These are phyloP conservation scores for Pteromalus puparum DNA, from an alignment of 1,140 invertebrate species.

Conservation along the genomic window DNA sequence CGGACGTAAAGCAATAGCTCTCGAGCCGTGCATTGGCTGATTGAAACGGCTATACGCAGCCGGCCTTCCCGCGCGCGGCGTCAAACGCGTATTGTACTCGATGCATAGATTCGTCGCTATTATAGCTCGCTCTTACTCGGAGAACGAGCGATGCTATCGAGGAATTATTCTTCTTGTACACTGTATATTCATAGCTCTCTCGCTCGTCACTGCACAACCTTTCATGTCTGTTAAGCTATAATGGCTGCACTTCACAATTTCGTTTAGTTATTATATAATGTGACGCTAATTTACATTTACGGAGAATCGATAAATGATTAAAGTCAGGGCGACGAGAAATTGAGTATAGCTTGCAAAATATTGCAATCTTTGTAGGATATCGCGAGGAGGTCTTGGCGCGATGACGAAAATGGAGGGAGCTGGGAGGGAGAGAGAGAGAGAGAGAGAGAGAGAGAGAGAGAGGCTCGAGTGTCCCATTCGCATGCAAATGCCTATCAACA, in stretches of 20 bases:
- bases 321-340: neutral
- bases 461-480: constrained; percentile 60
- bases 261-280: too few species aligned
- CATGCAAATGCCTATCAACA: constrained; percentile 68
- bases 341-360: neutral
- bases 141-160: neutral
- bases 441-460: neutral
- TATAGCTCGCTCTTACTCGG: too few species aligned
- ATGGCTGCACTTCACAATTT: too few species aligned
- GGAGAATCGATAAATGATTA: too few species aligned
- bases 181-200: too few species aligned
- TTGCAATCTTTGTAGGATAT: neutral
- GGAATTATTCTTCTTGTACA: neutral
- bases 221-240: too few species aligned
- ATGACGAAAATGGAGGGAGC: constrained; percentile 26
- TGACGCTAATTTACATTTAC: too few species aligned
- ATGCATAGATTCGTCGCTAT: neutral
- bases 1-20: constrained; percentile 19
- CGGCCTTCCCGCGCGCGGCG: neutral
- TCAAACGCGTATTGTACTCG: neutral
- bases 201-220: too few species aligned
- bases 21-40: neutral
- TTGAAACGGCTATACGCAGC: neutral
- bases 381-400: neutral
- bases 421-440: neutral